Conservation (phyloP, 2,113 vertebrate species). For the Camelus dromedarius region DNA sequence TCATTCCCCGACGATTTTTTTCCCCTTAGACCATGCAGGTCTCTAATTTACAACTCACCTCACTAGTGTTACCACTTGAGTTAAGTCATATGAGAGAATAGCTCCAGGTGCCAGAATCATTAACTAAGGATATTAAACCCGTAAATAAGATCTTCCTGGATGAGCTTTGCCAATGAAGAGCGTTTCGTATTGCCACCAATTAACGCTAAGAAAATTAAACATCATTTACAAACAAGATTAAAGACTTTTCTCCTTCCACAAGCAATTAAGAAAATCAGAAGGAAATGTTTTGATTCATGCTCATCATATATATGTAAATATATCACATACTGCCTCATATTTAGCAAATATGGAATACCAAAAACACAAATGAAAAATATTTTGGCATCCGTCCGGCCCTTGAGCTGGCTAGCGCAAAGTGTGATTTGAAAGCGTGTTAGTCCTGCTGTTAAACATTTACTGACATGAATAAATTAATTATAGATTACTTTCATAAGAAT, state of each 20-base stretch:
- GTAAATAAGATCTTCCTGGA: slow-evolving; percentile 77
- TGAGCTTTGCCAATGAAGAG: slow-evolving; percentile 64
- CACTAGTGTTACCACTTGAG: neutral
- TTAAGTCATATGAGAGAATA: slow-evolving; percentile 46
- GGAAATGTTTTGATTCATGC: slow-evolving; percentile 83
- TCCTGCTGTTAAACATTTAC: slow-evolving; percentile 75
- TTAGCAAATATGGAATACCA: slow-evolving; percentile 80
- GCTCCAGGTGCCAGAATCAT: slow-evolving; percentile 76
- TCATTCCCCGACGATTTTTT: neutral
- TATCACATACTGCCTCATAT: slow-evolving; percentile 76
- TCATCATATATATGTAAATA: slow-evolving; percentile 84
- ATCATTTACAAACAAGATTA: slow-evolving; percentile 82
- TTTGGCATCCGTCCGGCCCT: slow-evolving; percentile 75
- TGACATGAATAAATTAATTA: slow-evolving; percentile 81
- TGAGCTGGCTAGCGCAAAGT: slow-evolving; percentile 70
- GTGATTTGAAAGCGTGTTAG: slow-evolving; percentile 59
- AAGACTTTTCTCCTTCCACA: slow-evolving; percentile 82
- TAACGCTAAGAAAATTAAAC: slow-evolving; percentile 80
- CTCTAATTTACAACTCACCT: slow-evolving; percentile 71
- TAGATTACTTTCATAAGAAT: slow-evolving; percentile 66
- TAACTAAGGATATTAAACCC: slow-evolving; percentile 78
- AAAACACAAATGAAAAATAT: slow-evolving; percentile 81
- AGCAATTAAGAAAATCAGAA: slow-evolving; percentile 82
- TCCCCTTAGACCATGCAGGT: neutral
- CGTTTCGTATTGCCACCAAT: slow-evolving; percentile 74